phyloP scores from a whole-genome alignment of 2,888 invertebrate genomes.

The Tolmerus cingulatus region DNA sequence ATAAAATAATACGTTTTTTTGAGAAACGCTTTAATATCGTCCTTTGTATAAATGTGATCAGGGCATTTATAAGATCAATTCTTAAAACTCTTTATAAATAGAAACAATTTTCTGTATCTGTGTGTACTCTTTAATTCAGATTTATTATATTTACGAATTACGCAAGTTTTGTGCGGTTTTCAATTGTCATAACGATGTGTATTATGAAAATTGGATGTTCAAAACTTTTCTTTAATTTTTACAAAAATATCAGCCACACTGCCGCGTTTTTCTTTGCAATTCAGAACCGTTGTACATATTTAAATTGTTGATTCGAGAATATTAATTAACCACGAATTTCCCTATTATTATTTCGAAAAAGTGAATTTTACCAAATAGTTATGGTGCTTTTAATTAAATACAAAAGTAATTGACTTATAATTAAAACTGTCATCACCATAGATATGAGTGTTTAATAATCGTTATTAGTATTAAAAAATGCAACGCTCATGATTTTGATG shows the following conservation, averaged over 20 bases:
- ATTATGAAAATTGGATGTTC: neutral
- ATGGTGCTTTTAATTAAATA: neutral
- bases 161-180: too few species aligned
- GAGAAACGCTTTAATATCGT: too few species aligned
- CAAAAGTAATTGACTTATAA: neutral
- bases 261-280: constrained; percentile 77
- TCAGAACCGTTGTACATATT: constrained; percentile 80
- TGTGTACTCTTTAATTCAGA: too few species aligned
- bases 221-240: neutral
- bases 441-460: neutral
- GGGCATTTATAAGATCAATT: too few species aligned
- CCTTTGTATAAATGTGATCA: too few species aligned
- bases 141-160: too few species aligned
- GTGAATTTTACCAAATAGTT: neutral
- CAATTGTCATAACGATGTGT: neutral
- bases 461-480: too few species aligned
- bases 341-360: constrained; percentile 61
- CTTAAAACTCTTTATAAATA: too few species aligned
- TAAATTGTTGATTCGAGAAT: constrained; percentile 77
- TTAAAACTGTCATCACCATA: neutral
- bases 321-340: constrained; percentile 77
- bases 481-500: neutral
- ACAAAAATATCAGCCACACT: constrained; percentile 77
- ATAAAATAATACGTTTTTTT: too few species aligned
- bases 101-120: too few species aligned